Evolutionary conservation across 2,113 vertebrate genomes (phyloP).

Genomic region (Otocyon megalotis): DNA sequence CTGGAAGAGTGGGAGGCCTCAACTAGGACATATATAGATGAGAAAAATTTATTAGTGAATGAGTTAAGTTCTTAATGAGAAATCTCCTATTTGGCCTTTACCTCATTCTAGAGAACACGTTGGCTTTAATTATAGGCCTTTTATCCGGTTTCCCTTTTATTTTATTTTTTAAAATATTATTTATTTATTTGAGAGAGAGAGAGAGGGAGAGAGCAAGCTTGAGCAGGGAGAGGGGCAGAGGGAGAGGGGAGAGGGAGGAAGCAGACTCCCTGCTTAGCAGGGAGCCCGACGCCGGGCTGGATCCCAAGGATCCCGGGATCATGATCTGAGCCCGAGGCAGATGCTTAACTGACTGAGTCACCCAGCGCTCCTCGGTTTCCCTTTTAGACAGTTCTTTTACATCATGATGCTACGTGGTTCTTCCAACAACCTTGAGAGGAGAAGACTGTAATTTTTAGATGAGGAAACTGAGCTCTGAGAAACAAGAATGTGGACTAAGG

Average conservation of each 20-base stretch:
- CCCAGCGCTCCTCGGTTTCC: not conserved
- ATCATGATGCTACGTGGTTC: not conserved
- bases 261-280: not conserved
- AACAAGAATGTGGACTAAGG: not conserved
- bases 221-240: not conserved
- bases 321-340: not conserved
- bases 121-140: slow-evolving; percentile 7
- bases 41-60: slow-evolving; percentile 43
- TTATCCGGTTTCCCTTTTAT: not conserved
- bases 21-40: not conserved
- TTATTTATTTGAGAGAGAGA: not conserved
- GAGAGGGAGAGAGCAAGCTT: no score
- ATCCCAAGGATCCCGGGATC: not conserved
- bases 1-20: not conserved
- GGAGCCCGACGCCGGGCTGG: not conserved
- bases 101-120: not conserved
- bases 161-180: not conserved
- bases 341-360: not conserved
- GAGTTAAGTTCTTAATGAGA: slow-evolving; percentile 27
- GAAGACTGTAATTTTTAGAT: not conserved
- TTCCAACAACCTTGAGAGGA: not conserved
- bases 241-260: not conserved
- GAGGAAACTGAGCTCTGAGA: not conserved
- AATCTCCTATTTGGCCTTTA: slow-evolving; percentile 39
- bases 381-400: not conserved